Conservation (phyloP, 1,140 invertebrate genomes). For the Drosophila dunni region DNA sequence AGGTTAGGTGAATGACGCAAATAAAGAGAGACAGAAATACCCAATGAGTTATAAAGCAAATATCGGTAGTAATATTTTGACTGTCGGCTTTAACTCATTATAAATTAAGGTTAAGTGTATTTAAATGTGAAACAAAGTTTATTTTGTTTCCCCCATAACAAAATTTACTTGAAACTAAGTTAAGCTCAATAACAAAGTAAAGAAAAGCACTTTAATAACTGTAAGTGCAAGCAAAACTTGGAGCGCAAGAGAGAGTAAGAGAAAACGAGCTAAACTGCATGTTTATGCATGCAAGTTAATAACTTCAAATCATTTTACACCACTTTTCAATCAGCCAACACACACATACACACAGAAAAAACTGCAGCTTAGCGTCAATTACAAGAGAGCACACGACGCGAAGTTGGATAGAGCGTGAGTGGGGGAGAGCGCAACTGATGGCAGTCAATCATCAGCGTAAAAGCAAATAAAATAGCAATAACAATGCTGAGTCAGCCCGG, state of each 20-base stretch:
- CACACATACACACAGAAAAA: neutral
- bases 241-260: slow-evolving; percentile 12
- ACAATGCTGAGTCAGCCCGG: slow-evolving; percentile 46
- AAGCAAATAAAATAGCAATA: slow-evolving; percentile 20
- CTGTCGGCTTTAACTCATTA: neutral
- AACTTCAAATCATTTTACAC: neutral
- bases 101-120: neutral
- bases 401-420: neutral
- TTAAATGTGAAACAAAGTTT: neutral
- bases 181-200: too few species aligned
- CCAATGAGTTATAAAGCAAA: too few species aligned
- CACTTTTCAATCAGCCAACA: slow-evolving; percentile 11
- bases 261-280: neutral
- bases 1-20: neutral
- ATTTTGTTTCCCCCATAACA: too few species aligned
- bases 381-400: neutral
- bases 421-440: neutral
- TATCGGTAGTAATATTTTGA: too few species aligned
- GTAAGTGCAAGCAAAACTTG: neutral
- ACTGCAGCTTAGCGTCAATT: slow-evolving; percentile 9
- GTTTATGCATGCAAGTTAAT: slow-evolving; percentile 12
- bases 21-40: neutral
- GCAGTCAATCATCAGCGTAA: slow-evolving; percentile 19
- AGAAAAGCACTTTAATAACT: too few species aligned
- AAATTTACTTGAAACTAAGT: too few species aligned